These are phyloP conservation scores for Tiliacea aurago DNA, from an alignment of 2,888 invertebrate genomes.

Conservation along the genomic window DNA sequence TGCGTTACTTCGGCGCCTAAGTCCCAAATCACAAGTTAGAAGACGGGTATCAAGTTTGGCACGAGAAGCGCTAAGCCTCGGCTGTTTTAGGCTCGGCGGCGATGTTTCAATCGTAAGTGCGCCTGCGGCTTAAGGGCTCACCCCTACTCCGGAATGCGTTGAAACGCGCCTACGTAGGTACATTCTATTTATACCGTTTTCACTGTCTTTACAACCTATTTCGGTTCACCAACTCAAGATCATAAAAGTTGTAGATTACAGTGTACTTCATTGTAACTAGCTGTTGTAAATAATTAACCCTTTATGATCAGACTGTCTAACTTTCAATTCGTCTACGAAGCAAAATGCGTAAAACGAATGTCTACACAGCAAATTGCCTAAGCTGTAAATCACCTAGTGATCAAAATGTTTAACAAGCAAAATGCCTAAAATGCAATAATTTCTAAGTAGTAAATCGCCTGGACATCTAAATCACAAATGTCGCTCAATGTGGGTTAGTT, in stretches of 20 bases:
- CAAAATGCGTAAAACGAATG: no score
- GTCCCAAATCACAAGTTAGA: slow-evolving; percentile 87
- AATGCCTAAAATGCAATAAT: no score
- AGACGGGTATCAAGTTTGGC: slow-evolving; percentile 85
- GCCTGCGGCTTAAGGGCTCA: slow-evolving; percentile 85
- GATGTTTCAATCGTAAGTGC: slow-evolving; percentile 86
- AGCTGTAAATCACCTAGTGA: no score
- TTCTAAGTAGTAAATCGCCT: no score
- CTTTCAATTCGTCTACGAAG: no score
- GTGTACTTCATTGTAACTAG: neutral
- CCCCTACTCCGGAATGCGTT: slow-evolving; percentile 76
- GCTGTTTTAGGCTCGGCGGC: slow-evolving; percentile 84
- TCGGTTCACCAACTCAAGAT: slow-evolving; percentile 44
- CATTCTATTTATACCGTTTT: slow-evolving; percentile 83
- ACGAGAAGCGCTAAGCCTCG: slow-evolving; percentile 85
- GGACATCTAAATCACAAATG: no score
- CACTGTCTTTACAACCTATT: slow-evolving; percentile 71
- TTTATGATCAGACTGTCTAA: no score
- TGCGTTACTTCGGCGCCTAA: slow-evolving; percentile 87
- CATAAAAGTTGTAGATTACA: slow-evolving; percentile 31
- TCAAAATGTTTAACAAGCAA: no score
- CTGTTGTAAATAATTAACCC: neutral
- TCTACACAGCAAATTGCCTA: no score
- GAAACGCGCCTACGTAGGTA: slow-evolving; percentile 86
- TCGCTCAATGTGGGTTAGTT: no score